Evolutionary conservation across 2,888 invertebrate species (phyloP), one percentile per base, ranked within the genome.

Genomic region (Alentia gelatinosa): DNA sequence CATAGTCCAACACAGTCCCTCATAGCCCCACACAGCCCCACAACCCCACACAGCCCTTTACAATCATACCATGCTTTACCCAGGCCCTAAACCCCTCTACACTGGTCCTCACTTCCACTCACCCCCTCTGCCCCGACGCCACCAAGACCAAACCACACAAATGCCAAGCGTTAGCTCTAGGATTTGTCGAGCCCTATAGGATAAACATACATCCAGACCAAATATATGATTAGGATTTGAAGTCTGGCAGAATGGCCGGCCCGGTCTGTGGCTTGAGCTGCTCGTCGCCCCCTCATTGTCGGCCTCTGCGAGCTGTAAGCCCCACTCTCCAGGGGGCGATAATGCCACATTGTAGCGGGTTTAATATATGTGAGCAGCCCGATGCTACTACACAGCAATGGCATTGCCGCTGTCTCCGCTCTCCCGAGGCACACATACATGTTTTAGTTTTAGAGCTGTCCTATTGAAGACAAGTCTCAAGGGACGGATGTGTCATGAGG

Each of bases 161-260:
- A 15, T 19, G 79, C 37, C 79, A n/a, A n/a, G n/a, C n/a, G n/a
- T n/a, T n/a, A n/a, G n/a, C n/a, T n/a, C n/a, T n/a, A 39, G 39
- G 79, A 39, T 79, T 79, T 79, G 79, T 79, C 79, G 39, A 19
- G n/a, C 79, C 23, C 79, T 79, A 39, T 79, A 39, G 79, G 79
- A 79, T 79, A 26, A 79, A 39, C 79, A 79, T 79, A 79, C 23
- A 79, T 79, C 23, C 79, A 35, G 1, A 35, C 4, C 4, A 39
- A 5, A 79, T 35, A 35, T 79, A 37, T 19, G 37, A 79, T 79
- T 37, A 19, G 79, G 79, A 35, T 79, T 79, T 79, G 37, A n/a
- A 15, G 37, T 19, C 37, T 35, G 35, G 79, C 35, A 35, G 74
- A 37, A 23, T 37, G 19, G 15, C 79, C 39, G 39, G 35, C n/a